Evolutionary conservation across 2,113 vertebrate species (phyloP).

Genomic region (Sinosuthora webbiana): DNA sequence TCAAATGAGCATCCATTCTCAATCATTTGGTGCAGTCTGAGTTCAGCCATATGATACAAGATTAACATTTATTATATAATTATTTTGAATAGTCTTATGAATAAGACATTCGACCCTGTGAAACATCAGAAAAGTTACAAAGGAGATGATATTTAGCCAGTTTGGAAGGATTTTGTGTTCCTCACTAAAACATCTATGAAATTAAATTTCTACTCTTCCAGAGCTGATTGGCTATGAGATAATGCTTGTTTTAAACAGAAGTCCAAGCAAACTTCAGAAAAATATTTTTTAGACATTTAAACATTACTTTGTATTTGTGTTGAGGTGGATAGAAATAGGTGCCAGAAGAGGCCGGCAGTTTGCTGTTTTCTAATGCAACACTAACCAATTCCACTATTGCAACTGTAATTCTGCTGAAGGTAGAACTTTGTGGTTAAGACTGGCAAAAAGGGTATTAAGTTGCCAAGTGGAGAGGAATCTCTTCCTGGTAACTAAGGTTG

Average conservation of each 20-base stretch:
- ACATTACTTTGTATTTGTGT: not conserved
- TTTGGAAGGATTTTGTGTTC: not conserved
- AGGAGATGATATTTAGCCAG: not conserved
- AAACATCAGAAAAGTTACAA: not conserved
- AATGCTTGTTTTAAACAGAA: not conserved
- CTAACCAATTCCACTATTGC: not conserved
- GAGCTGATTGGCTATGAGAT: not conserved
- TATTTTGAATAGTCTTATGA: not conserved
- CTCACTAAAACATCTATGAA: not conserved
- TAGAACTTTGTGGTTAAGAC: not conserved
- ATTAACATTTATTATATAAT: not conserved
- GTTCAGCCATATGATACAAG: not conserved
- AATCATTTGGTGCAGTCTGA: not conserved
- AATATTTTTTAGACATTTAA: not conserved
- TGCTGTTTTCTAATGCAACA: not conserved
- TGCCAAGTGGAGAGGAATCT: not conserved
- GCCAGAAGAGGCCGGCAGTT: not conserved
- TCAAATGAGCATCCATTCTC: not conserved
- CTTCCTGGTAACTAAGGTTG: not conserved
- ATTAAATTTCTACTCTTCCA: not conserved
- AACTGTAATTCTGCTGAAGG: not conserved
- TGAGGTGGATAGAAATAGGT: not conserved
- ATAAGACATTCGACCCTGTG: not conserved
- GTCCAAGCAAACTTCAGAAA: not conserved
- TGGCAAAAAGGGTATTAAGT: not conserved